Evolutionary conservation across 2,797 vertebrate genomes (phyloP).

Genomic region (Siniperca undulata): DNA sequence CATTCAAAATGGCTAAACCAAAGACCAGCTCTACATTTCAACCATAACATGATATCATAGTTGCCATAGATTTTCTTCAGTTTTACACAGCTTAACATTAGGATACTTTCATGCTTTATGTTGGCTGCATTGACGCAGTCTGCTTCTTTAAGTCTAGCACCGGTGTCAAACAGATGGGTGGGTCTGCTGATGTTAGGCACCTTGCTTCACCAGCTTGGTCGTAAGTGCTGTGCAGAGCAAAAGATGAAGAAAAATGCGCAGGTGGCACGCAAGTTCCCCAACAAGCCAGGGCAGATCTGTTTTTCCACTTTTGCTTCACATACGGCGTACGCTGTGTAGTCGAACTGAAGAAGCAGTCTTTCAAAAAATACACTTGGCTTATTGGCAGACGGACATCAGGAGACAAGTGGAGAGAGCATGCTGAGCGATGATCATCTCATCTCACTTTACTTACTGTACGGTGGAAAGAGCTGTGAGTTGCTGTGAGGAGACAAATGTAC

Average conservation of each 20-base stretch:
- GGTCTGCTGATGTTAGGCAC: conserved; percentile 40
- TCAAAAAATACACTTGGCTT: conserved; percentile 74
- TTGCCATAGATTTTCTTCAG: conserved; percentile 24
- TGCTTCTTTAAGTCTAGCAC: conserved; percentile 28
- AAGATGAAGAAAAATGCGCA: conserved; percentile 25
- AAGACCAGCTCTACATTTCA: conserved; percentile 67
- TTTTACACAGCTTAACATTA: background rate
- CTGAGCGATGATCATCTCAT: conserved; percentile 28
- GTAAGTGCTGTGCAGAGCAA: conserved; percentile 65
- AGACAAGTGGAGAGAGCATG: conserved; percentile 33
- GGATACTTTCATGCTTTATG: conserved; percentile 7
- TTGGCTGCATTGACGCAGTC: conserved; percentile 9
- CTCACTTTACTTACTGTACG: background rate
- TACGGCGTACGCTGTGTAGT: conserved; percentile 21
- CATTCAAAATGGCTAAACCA: conserved; percentile 66
- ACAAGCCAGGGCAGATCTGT: background rate
- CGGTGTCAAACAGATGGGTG: conserved; percentile 24
- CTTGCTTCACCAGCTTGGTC: conserved; percentile 21
- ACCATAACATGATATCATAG: conserved; percentile 17
- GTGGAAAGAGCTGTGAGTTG: background rate
- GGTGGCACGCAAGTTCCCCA: conserved; percentile 1
- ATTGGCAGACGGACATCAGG: conserved; percentile 42
- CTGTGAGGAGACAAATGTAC: background rate
- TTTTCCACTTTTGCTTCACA: conserved; percentile 24
- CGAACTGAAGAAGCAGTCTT: conserved; percentile 30